Evolutionary conservation across 2,888 invertebrate species (phyloP).

Genomic region (Hemicrepidius hirtus): DNA sequence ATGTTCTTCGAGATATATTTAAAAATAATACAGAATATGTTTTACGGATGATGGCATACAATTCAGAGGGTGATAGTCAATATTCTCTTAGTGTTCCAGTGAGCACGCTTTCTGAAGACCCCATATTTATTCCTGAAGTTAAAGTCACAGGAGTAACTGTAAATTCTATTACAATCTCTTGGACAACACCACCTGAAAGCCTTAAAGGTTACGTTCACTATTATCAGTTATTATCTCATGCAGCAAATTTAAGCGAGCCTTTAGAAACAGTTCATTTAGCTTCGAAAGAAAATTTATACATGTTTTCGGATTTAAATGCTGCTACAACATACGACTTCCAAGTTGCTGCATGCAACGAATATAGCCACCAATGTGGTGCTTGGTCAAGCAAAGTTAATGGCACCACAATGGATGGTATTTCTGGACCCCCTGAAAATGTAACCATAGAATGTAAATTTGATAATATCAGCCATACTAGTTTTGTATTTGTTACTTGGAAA

Average conservation of each 20-base stretch:
- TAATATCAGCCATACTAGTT: slow-evolving; percentile 76
- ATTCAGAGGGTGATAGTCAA: slow-evolving; percentile 78
- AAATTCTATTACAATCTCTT: slow-evolving; percentile 88
- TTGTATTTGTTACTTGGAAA: slow-evolving; percentile 83
- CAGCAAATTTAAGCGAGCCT: slow-evolving; percentile 72
- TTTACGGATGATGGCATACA: slow-evolving; percentile 80
- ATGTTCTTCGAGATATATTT: slow-evolving; percentile 79
- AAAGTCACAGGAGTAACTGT: slow-evolving; percentile 82
- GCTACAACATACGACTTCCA: slow-evolving; percentile 88
- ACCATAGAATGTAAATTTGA: slow-evolving; percentile 80
- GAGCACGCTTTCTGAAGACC: slow-evolving; percentile 82
- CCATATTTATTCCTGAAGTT: slow-evolving; percentile 85
- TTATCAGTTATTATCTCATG: slow-evolving; percentile 81
- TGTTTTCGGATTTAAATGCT: slow-evolving; percentile 85
- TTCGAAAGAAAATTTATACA: slow-evolving; percentile 80
- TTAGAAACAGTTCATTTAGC: slow-evolving; percentile 81
- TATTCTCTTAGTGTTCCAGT: slow-evolving; percentile 75
- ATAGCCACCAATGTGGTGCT: slow-evolving; percentile 83
- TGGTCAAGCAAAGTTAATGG: slow-evolving; percentile 87
- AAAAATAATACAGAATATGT: slow-evolving; percentile 80
- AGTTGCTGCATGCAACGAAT: slow-evolving; percentile 88
- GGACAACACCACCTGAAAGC: slow-evolving; percentile 81
- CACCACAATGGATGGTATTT: slow-evolving; percentile 88
- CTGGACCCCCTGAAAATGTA: slow-evolving; percentile 83
- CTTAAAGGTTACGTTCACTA: slow-evolving; percentile 84